phyloP scores from a whole-genome alignment of 1,140 invertebrate genomes.

The Theocolax elegans region DNA sequence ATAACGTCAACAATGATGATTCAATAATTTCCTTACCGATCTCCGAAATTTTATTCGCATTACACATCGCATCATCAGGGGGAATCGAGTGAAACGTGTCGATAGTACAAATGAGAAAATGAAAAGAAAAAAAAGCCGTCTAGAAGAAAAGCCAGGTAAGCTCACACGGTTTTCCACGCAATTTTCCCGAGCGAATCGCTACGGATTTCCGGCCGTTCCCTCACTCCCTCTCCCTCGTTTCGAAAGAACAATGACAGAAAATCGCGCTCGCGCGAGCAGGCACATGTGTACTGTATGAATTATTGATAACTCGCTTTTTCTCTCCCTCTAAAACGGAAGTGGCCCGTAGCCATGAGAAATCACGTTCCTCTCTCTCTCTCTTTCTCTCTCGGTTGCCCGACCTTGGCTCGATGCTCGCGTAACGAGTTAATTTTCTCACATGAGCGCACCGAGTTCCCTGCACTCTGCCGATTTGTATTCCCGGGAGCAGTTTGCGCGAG shows the following conservation, averaged over 20 bases:
- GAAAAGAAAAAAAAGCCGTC: no score
- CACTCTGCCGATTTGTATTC: background rate
- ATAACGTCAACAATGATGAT: no score
- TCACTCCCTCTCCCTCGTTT: background rate
- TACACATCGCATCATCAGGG: no score
- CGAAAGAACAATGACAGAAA: slow-evolving; percentile 21
- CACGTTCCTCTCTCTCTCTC: background rate
- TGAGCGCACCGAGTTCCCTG: background rate
- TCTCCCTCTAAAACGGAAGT: slow-evolving; percentile 15
- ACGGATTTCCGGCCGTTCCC: background rate
- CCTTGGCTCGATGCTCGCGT: background rate
- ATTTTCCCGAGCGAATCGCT: background rate
- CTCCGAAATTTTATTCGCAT: no score
- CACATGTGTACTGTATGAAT: slow-evolving; percentile 30
- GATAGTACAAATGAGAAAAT: no score
- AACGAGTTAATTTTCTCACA: slow-evolving; percentile 26
- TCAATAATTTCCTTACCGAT: no score
- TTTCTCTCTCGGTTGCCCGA: no score
- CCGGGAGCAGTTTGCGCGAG: background rate
- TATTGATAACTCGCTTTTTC: slow-evolving; percentile 25
- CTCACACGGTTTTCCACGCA: no score
- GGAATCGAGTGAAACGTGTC: no score
- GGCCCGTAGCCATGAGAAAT: slow-evolving; percentile 1
- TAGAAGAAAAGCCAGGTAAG: no score
- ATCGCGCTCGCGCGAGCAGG: background rate